A percentile compares a stretch with the other conserved stretches of the same genome.
phyloP scores from a whole-genome alignment of 2,113 vertebrate species.

The Malurus alboscapulatus region DNA sequence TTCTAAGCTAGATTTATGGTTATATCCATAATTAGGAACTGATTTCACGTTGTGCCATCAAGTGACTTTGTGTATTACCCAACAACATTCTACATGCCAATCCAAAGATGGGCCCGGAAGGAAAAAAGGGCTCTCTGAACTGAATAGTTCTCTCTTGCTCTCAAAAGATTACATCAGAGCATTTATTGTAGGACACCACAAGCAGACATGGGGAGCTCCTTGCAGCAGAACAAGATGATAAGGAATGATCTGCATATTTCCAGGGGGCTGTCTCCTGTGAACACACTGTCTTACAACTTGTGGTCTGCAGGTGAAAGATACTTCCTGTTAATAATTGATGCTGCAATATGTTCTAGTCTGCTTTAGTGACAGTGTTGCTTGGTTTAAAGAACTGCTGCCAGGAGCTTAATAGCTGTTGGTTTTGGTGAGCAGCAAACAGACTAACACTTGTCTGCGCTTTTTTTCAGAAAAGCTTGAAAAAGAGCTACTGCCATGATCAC shows the following conservation, averaged over 20 bases:
- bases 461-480: not conserved
- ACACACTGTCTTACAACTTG: rapidly evolving
- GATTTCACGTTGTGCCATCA: rapidly evolving
- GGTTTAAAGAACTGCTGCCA: not conserved
- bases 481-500: not conserved
- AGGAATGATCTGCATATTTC: not conserved
- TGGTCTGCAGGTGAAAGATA: not conserved
- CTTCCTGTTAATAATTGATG: not conserved
- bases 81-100: not conserved
- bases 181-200: rapidly evolving
- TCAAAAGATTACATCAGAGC: not conserved
- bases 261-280: not conserved
- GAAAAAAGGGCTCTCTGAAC: not conserved
- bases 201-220: not conserved
- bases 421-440: not conserved
- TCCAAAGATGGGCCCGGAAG: not conserved
- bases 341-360: not conserved
- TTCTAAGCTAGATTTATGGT: not conserved
- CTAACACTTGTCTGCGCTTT: not conserved
- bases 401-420: not conserved
- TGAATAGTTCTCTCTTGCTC: rapidly evolving
- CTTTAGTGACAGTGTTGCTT: not conserved
- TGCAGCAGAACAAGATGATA: not conserved
- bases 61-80: not conserved
- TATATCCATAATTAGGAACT: not conserved